Percentiles rank a stretch among this genome's conserved stretches.
Conservation (phyloP, 2,113 vertebrate species). For the Stigmatopora nigra region DNA sequence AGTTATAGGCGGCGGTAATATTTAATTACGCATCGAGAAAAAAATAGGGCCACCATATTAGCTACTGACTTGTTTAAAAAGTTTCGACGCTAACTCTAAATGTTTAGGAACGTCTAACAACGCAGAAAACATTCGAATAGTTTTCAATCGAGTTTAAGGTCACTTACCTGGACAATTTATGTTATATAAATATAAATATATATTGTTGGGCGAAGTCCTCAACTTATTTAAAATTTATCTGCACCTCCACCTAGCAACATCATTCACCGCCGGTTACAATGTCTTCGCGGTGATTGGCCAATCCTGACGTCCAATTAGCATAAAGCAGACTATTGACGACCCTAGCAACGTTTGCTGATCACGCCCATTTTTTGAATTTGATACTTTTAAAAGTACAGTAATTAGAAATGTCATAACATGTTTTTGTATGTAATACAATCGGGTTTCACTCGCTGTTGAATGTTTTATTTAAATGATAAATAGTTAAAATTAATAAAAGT, state of each 20-base stretch:
- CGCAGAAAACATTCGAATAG: not conserved
- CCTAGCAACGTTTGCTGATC: conserved; percentile 38
- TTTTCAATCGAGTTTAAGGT: not conserved
- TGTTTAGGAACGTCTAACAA: not conserved
- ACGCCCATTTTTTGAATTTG: not conserved
- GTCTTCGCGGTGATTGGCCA: not conserved
- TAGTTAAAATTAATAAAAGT: not conserved
- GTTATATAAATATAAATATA: not conserved
- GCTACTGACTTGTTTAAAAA: not conserved
- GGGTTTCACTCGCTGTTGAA: not conserved
- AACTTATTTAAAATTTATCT: not conserved
- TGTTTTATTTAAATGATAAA: not conserved
- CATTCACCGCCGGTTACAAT: not conserved
- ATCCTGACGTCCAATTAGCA: conserved; percentile 42
- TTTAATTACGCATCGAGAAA: not conserved
- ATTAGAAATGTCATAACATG: not conserved
- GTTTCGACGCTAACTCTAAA: not conserved
- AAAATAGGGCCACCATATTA: not conserved
- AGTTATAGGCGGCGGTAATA: not conserved
- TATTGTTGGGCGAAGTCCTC: not conserved
- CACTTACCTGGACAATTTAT: not conserved
- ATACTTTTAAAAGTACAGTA: not conserved
- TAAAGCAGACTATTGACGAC: not conserved
- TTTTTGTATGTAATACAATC: not conserved
- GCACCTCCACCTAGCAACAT: not conserved